Percentiles rank a stretch among this genome's conserved stretches.
These are phyloP conservation scores for Gallirallus australis DNA, from an alignment of 2,797 vertebrate species.

Conservation along the genomic window DNA sequence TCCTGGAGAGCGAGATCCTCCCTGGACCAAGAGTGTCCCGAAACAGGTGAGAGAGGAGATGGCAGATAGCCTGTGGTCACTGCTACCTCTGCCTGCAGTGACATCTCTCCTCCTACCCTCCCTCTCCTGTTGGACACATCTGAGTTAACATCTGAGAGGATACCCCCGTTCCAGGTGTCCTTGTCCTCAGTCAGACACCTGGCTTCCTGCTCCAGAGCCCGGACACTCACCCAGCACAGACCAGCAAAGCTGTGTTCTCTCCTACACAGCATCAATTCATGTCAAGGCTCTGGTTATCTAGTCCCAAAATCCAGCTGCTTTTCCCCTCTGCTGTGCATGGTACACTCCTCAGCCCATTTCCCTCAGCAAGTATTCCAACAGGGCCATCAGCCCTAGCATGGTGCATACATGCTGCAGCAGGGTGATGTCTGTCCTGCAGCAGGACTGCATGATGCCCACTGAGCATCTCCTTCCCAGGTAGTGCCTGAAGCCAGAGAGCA, in stretches of 20 bases:
- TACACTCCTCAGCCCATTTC: fast-evolving
- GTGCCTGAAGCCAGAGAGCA: neutral
- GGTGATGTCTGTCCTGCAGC: neutral
- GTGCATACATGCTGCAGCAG: fast-evolving
- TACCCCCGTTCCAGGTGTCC: neutral
- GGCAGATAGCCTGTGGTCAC: neutral
- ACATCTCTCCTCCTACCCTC: neutral
- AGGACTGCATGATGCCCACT: fast-evolving
- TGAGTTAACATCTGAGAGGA: neutral
- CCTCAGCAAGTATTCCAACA: neutral
- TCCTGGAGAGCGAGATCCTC: neutral
- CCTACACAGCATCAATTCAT: neutral
- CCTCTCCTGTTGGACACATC: fast-evolving
- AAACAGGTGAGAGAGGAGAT: neutral
- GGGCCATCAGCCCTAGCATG: fast-evolving
- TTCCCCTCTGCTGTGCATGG: fast-evolving
- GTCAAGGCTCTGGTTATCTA: neutral
- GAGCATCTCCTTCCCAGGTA: neutral
- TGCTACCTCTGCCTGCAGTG: neutral
- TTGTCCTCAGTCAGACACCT: neutral
- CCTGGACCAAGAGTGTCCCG: neutral
- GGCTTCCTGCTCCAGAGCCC: neutral
- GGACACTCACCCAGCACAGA: fast-evolving
- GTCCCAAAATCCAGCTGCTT: neutral
- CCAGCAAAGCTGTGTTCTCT: neutral